phyloP scores from a whole-genome alignment of 2,797 vertebrate species.

The Okamejei kenojei region DNA sequence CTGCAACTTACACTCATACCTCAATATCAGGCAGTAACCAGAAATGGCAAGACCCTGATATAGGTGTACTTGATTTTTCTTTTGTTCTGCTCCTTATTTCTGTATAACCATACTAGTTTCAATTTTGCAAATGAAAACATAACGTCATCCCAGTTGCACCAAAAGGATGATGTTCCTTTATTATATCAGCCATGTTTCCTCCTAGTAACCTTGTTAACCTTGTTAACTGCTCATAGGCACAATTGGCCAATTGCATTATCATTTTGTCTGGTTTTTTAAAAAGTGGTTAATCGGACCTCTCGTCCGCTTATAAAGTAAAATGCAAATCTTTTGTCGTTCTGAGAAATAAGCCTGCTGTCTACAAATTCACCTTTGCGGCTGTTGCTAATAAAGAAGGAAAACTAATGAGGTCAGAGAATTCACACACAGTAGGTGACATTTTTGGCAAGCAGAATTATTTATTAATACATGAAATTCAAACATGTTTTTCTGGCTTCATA shows the following conservation, averaged over 20 bases:
- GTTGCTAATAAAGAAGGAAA: background rate
- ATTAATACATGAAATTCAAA: slow-evolving; percentile 18
- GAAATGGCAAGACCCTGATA: background rate
- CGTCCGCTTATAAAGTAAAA: background rate
- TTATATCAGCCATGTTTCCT: too few relatives aligned
- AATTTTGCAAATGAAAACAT: too few relatives aligned
- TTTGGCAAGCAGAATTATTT: background rate
- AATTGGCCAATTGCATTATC: background rate
- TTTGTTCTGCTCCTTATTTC: background rate
- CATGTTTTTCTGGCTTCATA: background rate
- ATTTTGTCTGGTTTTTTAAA: background rate
- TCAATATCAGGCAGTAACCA: background rate
- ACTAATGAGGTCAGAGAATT: background rate
- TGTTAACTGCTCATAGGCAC: too few relatives aligned
- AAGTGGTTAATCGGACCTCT: background rate
- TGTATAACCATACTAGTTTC: background rate
- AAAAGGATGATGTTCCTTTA: background rate
- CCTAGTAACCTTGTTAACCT: too few relatives aligned
- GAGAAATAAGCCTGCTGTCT: too few relatives aligned
- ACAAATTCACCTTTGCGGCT: background rate
- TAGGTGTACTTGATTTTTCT: background rate
- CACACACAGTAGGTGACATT: background rate
- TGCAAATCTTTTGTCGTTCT: background rate
- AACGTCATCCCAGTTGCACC: background rate
- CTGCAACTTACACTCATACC: background rate